phyloP scores from a whole-genome alignment of 2,888 invertebrate genomes.

The Heliconius sara region DNA sequence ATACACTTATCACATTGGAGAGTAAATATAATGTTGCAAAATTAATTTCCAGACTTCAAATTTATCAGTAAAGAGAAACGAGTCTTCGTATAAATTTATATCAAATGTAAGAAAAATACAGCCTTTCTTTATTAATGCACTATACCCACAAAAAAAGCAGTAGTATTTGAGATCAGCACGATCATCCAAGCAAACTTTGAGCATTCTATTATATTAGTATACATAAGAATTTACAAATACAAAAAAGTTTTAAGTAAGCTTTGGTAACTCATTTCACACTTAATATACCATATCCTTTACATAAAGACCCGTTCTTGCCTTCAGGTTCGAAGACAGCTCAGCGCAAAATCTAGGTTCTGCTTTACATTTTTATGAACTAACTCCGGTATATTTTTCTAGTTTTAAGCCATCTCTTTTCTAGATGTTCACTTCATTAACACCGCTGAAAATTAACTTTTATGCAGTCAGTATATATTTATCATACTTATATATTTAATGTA shows the following conservation, averaged over 20 bases:
- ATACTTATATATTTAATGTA: no score
- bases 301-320: slow-evolving; percentile 40
- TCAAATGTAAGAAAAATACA: not conserved
- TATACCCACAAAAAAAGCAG: no score
- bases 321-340: slow-evolving; percentile 44
- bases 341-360: slow-evolving; percentile 37
- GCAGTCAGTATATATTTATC: not conserved
- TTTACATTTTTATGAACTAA: slow-evolving; percentile 46
- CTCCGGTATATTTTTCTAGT: slow-evolving; percentile 37
- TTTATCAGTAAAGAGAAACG: no score
- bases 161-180: no score
- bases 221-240: not conserved
- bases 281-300: slow-evolving; percentile 38
- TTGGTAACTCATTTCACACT: slow-evolving; percentile 26
- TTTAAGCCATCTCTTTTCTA: slow-evolving; percentile 33
- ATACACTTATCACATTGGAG: not conserved
- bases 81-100: not conserved
- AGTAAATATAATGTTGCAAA: not conserved
- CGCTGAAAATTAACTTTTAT: not conserved
- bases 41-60: not conserved
- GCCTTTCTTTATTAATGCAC: no score
- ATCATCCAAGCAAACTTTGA: no score
- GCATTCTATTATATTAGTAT: no score
- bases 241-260: not conserved
- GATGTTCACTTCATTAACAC: slow-evolving; percentile 36